Base-by-base conservation (phyloP, 2,797 vertebrate genomes). In the Astyanax mexicanus region DNA sequence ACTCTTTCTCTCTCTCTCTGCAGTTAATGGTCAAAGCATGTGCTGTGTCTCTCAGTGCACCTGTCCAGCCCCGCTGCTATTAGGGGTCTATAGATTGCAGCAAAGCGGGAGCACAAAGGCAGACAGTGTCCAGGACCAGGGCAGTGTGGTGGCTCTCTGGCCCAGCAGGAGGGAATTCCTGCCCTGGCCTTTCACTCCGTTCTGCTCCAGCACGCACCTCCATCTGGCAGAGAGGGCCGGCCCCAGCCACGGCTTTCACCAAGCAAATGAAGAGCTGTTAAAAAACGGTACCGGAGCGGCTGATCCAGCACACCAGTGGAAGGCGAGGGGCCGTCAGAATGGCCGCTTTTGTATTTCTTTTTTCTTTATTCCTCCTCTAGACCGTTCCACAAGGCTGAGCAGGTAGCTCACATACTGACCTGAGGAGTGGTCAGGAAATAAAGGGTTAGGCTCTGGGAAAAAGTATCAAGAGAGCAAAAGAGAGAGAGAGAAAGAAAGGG, bases 131-230 rank as follows among this genome's bases (percentile, higher is more conserved):
- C 78, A 67, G 67, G 61, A 71, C 74, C 57, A 47, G 45, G 69
- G 66, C 52, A 44, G 32, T 66, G 37, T 49, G 68, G 75, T 60
- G 69, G 29, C 58, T 71, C 68, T 54, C 57, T 1, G 19, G 25
- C 61, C 47, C 88, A 84, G 90, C 88, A 84, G 90, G 88, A 92
- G 90, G 87, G 89, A 86, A 93, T 92, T 91, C 90, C 91, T 85
- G 77, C 60, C 65, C 55, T 84, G 19, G 40, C 85, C 85, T 85
- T 89, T 85, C 86, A 84, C 83, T 77, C 64, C 0, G 91, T 90
- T 91, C 92, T 77, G 92, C 93, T 85, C 88, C 91, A 87, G 80
- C 87, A 89, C 86, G 80, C 80, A 38, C 75, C 80, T 84, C 88
- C 54, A 88, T 90, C 89, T 92, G 90, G 84, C 80, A 85, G 80